Base-by-base conservation (phyloP, 2,797 vertebrate genomes). In the Lepus townsendii region DNA sequence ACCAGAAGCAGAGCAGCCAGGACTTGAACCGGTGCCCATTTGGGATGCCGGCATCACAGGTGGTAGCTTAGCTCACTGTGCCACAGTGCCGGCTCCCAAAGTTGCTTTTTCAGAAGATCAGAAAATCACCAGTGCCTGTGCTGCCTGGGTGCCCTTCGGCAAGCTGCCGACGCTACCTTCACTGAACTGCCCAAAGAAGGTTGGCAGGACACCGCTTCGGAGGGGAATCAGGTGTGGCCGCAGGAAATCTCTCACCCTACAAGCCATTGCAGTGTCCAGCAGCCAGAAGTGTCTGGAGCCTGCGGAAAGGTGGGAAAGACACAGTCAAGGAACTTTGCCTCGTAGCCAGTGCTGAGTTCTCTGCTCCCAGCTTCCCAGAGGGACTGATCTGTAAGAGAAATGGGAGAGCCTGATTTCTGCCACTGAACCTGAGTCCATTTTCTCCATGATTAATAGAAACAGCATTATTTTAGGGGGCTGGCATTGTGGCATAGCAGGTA, bases 181-280 rank as follows among this genome's bases (percentile, higher is more conserved):
- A 8, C 2, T 4, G 17, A 38, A 42, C 9, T 0, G 0, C 47
- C 54, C 71, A 0, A 1, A 14, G 20, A 0, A 32, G 42, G n/a
- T 20, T 47, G 57, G 8, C 11, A 30, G 63, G 27, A 13, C 32
- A 11, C 38, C 66, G 22, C 57, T 69, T 57, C 47, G 24, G 32
- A 76, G 30, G 30, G 7, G 71, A 63, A 5, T 38, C 35, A 22
- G 27, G 20, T 71, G n/a, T 38, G 35, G 16, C n/a, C 75, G 38
- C 83, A 57, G 77, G 47, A 82, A 65, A 13, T 77, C 20, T 1
- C 20, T 62, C 0, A 0, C 19, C 14, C 65, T 24, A 42, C 1
- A 0, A 35, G 77, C 57, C 24, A 1, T 80, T 52, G 90, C 73
- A 82, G 8, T 26, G 42, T 63, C 52, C 8, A 9, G 32, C 17